Evolutionary conservation across 2,113 vertebrate species (phyloP), one percentile per base, ranked within the genome.

Genomic region (Oncorhynchus nerka): DNA sequence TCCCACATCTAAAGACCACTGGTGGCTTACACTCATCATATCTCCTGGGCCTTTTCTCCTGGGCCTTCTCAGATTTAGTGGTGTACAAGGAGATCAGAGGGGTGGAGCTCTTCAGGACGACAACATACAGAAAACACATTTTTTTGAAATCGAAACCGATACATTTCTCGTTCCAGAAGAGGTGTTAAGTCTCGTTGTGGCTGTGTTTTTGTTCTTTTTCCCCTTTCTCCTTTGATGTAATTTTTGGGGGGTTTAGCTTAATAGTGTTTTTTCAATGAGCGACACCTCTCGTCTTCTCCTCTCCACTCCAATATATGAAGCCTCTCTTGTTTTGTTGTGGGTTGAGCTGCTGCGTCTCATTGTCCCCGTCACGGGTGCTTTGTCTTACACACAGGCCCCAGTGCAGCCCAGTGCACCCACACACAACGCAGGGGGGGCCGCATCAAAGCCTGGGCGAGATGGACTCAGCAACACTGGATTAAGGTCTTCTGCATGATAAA

Each of bases 401-500:
- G 34, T 71, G 80, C 82, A 80, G 74, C 94, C 89, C 83, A 92
- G 94, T 96, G 95, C 95, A 96, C 94, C 95, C 95, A 91, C 95
- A 95, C 95, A 96, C 93, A 94, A 93, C 90, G 83, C 70, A 68
- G 70, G 84, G 82, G 79, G 77, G 84, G 62, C 51, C 67, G 93
- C 97, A 97, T 98, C 98, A 98, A 99, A 99, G 97, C 95, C 90
- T 87, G 88, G 93, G 95, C 92, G 81, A 95, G 95, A 95, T 96
- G 94, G 95, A 96, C 95, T 96, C 95, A 93, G 94, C 95, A 95
- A 95, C 97, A 97, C 95, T 99, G 97, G 98, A 99, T 99, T 99
- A 99, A 95, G 94, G 94, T 94, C 95, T 97, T 98, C 97, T 99
- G 98, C 98, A 98, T 99, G 96, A 99, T 97, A 97, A 99, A 99